A percentile compares a stretch with the other conserved stretches of the same genome.
These are phyloP conservation scores for Actinia equina DNA, from an alignment of 64 coral and sea anemone genomes.

Conservation along the genomic window DNA sequence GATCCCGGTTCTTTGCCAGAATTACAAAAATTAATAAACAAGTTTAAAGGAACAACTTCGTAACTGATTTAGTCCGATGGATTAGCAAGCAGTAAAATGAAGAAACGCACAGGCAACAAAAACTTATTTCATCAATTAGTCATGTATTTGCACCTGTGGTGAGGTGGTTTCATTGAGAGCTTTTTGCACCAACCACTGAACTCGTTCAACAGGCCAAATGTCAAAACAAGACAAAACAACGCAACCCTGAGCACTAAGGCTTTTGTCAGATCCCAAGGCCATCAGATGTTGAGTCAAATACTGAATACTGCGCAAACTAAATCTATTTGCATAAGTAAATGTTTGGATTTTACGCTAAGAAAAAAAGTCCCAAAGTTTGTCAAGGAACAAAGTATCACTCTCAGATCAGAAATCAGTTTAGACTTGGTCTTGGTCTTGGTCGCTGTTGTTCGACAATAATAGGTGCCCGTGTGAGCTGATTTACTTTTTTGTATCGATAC, in stretches of 20 bases:
- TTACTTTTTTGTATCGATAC: not conserved
- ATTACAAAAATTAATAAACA: not conserved
- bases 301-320: not conserved
- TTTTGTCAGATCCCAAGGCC: not conserved
- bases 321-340: not conserved
- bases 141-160: slow-evolving; percentile 29
- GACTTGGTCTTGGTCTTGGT: too few relatives aligned
- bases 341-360: not conserved
- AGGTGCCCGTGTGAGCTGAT: not conserved
- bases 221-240: slow-evolving; percentile 19
- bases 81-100: not conserved
- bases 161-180: slow-evolving; percentile 37
- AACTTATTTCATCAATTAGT: slow-evolving; percentile 29
- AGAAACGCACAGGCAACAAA: not conserved
- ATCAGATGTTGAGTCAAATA: not conserved
- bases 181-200: slow-evolving; percentile 32
- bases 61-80: not conserved
- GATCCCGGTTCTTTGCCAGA: not conserved
- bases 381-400: not conserved
- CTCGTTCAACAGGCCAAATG: not conserved
- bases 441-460: not conserved
- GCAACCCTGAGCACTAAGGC: not conserved
- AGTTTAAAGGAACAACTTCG: not conserved
- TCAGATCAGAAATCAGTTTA: not conserved
- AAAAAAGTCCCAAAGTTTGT: not conserved